These are phyloP conservation scores for Philhelius pedissequus DNA, from an alignment of 2,888 invertebrate species.

Conservation along the genomic window DNA sequence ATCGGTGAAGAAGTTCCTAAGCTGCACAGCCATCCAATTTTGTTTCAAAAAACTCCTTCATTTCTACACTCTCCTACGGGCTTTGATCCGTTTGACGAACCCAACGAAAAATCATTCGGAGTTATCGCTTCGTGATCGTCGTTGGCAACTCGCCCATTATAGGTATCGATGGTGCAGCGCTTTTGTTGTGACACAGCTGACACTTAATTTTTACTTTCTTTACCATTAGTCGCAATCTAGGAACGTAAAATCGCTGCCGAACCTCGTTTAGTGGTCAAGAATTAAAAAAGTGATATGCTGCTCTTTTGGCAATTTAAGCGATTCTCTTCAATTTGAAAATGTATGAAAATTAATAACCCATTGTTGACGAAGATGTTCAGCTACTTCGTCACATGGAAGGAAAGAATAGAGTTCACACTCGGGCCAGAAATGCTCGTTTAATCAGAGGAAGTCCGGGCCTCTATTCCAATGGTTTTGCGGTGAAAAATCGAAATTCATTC, in stretches of 20 bases:
- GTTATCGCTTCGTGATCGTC: conserved; percentile 69
- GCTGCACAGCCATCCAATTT: conserved; percentile 57
- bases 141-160: too few relatives aligned
- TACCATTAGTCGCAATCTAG: not conserved
- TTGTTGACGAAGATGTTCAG: not conserved
- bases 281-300: conserved; percentile 2
- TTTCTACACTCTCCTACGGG: not conserved
- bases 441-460: too few relatives aligned
- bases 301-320: not conserved
- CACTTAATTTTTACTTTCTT: conserved; percentile 1
- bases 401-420: too few relatives aligned
- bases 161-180: not conserved
- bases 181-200: conserved; percentile 4
- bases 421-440: too few relatives aligned
- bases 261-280: conserved; percentile 43
- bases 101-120: conserved; percentile 70
- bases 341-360: too few relatives aligned
- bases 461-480: too few relatives aligned
- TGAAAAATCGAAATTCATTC: too few relatives aligned
- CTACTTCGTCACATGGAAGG: too few relatives aligned
- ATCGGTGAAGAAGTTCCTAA: conserved; percentile 52
- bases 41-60: conserved; percentile 34
- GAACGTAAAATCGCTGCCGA: conserved; percentile 24
- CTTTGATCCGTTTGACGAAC: not conserved
- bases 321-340: too few relatives aligned